phyloP scores from a whole-genome alignment of 2,888 invertebrate species.

The Anoncus sp. region DNA sequence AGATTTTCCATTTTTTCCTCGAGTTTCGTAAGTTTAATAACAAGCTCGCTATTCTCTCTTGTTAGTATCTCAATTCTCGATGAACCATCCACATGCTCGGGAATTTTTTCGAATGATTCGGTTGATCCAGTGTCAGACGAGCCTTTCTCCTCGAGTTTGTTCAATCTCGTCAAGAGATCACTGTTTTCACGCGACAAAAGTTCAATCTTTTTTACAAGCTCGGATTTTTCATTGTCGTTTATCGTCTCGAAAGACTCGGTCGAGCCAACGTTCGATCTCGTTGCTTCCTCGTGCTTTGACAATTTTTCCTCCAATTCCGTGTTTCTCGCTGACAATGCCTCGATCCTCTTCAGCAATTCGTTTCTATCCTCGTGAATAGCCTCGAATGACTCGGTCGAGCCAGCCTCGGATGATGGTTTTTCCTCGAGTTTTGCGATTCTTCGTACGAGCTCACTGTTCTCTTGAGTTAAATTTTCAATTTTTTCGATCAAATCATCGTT shows the following conservation, averaged over 20 bases:
- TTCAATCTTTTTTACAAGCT: conserved; percentile 77
- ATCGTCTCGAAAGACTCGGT: conserved; percentile 81
- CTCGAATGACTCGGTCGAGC: conserved; percentile 81
- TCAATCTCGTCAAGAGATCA: conserved; percentile 75
- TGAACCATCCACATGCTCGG: conserved; percentile 72
- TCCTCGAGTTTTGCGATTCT: conserved; percentile 78
- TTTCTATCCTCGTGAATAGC: conserved; percentile 74
- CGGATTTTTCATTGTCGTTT: conserved; percentile 74
- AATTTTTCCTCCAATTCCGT: conserved; percentile 75
- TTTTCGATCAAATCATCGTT: conserved; percentile 85
- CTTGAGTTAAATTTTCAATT: conserved; percentile 86
- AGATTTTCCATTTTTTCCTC: conserved; percentile 74
- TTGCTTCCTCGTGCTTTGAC: conserved; percentile 71
- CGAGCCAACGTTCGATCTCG: conserved; percentile 79
- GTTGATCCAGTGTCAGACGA: conserved; percentile 80
- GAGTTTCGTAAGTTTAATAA: conserved; percentile 76
- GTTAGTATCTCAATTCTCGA: conserved; percentile 75
- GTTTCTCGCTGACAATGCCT: conserved; percentile 76
- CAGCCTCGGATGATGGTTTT: conserved; percentile 79
- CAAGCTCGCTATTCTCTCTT: conserved; percentile 77
- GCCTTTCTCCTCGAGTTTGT: conserved; percentile 78
- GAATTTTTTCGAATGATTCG: conserved; percentile 81
- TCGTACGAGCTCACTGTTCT: conserved; percentile 88
- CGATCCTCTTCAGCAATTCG: conserved; percentile 73
- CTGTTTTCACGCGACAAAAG: conserved; percentile 77